These are phyloP conservation scores for Bembecia ichneumoniformis DNA, from an alignment of 2,888 invertebrate species.

Conservation along the genomic window DNA sequence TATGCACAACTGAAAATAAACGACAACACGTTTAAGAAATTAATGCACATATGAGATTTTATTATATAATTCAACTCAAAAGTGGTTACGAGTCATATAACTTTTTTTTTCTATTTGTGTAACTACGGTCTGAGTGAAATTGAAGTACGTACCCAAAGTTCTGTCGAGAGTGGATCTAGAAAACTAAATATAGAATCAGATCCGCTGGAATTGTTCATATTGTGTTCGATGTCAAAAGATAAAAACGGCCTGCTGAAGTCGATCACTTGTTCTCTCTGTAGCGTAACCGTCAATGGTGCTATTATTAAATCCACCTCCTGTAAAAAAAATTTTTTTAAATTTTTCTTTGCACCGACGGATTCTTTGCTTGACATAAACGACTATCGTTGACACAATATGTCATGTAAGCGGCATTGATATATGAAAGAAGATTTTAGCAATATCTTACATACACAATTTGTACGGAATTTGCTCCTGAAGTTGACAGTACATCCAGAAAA, in stretches of 20 bases:
- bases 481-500: too few species aligned
- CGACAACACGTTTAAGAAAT: neutral
- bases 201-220: constrained; percentile 87
- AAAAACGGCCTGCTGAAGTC: constrained; percentile 99
- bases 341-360: neutral
- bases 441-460: too few species aligned
- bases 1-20: constrained; percentile 71
- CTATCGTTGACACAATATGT: neutral
- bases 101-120: too few species aligned
- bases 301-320: constrained; percentile 97
- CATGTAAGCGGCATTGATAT: neutral
- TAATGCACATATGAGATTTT: too few species aligned
- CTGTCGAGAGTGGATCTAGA: constrained; percentile 93
- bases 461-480: too few species aligned
- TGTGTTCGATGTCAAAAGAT: constrained; percentile 96
- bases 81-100: too few species aligned
- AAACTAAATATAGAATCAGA: constrained; percentile 95
- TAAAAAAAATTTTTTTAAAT: constrained; percentile 1
- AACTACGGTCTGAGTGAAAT: neutral
- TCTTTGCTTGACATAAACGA: too few species aligned
- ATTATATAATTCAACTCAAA: too few species aligned
- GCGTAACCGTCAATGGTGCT: constrained; percentile 94
- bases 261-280: constrained; percentile 92
- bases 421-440: too few species aligned
- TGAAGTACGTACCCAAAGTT: constrained; percentile 91